These are phyloP conservation scores for Pristionchus fissidentatus DNA, from an alignment of 2,888 invertebrate genomes.

Conservation along the genomic window DNA sequence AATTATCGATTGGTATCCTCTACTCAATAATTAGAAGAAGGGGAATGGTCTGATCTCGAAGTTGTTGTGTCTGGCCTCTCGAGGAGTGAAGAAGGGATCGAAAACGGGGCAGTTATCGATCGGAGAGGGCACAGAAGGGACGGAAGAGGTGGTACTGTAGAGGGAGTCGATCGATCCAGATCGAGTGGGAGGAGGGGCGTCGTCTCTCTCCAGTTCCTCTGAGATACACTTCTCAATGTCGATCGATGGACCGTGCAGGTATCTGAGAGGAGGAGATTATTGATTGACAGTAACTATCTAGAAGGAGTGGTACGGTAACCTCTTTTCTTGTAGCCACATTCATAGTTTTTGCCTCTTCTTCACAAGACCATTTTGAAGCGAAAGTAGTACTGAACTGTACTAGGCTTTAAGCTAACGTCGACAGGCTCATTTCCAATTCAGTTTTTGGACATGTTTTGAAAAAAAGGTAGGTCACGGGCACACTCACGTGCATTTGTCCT, in stretches of 20 bases:
- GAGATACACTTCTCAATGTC: constrained; percentile 33
- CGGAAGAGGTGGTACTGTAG: not conserved
- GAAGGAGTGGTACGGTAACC: not conserved
- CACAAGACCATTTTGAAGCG: too few relatives aligned
- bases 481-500: constrained; percentile 35
- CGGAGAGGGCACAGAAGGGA: not conserved
- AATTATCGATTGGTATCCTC: not conserved
- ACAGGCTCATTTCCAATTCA: too few relatives aligned
- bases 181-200: not conserved
- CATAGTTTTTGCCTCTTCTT: too few relatives aligned
- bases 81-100: constrained; percentile 39
- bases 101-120: not conserved
- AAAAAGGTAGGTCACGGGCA: not conserved
- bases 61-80: not conserved
- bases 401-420: too few relatives aligned
- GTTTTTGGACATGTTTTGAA: not conserved
- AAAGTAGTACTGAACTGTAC: too few relatives aligned
- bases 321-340: not conserved
- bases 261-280: not conserved
- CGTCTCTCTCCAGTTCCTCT: constrained; percentile 1
- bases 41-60: constrained; percentile 38
- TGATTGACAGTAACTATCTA: not conserved
- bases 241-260: constrained; percentile 17
- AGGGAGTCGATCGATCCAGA: not conserved
- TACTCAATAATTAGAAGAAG: not conserved